Conservation (phyloP, 2,113 vertebrate species). For the Hypanus sabinus region DNA sequence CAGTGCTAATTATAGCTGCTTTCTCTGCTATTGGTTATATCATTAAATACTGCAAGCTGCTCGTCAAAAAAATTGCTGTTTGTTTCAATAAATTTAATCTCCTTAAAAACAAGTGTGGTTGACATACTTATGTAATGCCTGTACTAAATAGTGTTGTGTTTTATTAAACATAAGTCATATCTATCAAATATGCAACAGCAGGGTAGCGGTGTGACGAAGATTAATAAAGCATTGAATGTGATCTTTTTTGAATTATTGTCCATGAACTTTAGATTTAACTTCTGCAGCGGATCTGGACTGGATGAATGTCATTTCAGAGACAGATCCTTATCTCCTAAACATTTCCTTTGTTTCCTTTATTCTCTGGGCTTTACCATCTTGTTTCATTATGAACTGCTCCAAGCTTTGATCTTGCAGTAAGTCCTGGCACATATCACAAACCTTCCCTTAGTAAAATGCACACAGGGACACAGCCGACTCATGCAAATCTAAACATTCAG, state of each 20-base stretch:
- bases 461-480: conserved; percentile 47
- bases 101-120: neutral
- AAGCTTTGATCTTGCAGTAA: conserved; percentile 80
- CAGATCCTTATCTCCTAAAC: conserved; percentile 95
- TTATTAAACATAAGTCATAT: conserved; percentile 11
- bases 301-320: conserved; percentile 95
- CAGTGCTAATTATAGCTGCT: neutral
- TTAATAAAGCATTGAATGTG: conserved; percentile 47
- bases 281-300: conserved; percentile 77
- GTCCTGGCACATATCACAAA: conserved; percentile 60
- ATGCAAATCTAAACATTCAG: conserved; percentile 53
- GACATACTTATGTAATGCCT: neutral
- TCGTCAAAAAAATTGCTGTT: conserved; percentile 1
- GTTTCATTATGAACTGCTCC: conserved; percentile 70
- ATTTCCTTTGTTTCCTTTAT: conserved; percentile 89
- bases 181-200: conserved; percentile 43
- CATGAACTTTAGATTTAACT: conserved; percentile 73
- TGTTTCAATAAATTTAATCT: conserved; percentile 18
- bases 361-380: conserved; percentile 76
- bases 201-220: conserved; percentile 34
- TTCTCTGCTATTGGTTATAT: neutral
- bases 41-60: neutral
- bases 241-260: conserved; percentile 61
- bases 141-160: neutral
- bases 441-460: conserved; percentile 52